Evolutionary conservation across 1,140 invertebrate genomes (phyloP), one percentile per base, ranked within the genome.

Genomic region (Eumaeus atala): DNA sequence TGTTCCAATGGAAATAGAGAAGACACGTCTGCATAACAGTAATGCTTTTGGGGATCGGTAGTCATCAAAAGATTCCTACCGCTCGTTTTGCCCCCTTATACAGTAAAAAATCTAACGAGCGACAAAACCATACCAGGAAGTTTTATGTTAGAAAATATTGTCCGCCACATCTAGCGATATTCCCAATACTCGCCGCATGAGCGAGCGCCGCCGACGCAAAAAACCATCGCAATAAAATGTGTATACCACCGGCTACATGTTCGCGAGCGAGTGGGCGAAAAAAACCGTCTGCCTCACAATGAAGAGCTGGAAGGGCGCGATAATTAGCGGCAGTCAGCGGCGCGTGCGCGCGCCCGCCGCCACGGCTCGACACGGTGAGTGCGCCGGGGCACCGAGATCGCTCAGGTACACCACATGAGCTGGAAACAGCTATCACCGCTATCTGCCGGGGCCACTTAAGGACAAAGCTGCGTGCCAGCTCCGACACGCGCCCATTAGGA

Each of bases 261-360:
- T 28, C 21, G 21, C 21, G 21, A 28, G 21, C 6, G n/a, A 33
- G 52, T 48, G 58, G 40, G 33, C 2, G 2, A 51, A 81, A 78
- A 81, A 81, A 81, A 60, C 58, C 72, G 77, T 78, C 75, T 78
- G 68, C 67, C 51, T 47, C 48, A 35, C 62, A 62, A 75, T 74
- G 68, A 77, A 72, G 70, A 79, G 66, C 64, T 72, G 64, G 67
- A 74, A 78, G 79, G 72, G 79, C 72, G 70, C 63, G 70, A 72
- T 73, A 77, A 80, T 80, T 77, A 77, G 58, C 55, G 61, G 66
- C 68, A 73, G 61, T 62, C 67, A 67, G 33, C 67, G 68, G 70
- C 77, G 75, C 79, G 77, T 75, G 74, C 73, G 68, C 64, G 70
- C 61, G 69, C 71, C 68, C 38, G 67, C 72, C 48, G 61, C 14